These are phyloP conservation scores for Artemia franciscana DNA, from an alignment of 1,140 invertebrate genomes.

Conservation along the genomic window DNA sequence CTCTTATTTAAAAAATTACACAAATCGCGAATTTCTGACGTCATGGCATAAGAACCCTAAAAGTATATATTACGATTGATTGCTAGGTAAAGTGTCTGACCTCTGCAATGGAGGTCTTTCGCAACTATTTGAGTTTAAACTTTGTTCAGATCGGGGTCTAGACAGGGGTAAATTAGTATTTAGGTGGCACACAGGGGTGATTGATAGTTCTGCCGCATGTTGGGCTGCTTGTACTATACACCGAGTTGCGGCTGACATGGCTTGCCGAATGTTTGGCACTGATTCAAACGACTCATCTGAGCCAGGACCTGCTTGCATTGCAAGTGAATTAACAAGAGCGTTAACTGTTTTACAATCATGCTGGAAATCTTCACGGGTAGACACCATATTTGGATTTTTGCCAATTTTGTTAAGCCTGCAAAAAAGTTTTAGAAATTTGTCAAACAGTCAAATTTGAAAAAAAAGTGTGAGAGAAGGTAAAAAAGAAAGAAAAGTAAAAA, in stretches of 20 bases:
- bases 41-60: background rate
- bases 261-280: constrained; percentile 4
- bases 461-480: too few species aligned
- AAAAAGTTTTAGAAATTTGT: too few species aligned
- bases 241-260: background rate
- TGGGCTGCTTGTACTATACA: constrained; percentile 1
- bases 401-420: constrained; percentile 88
- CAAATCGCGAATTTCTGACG: background rate
- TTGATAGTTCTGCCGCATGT: background rate
- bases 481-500: too few species aligned
- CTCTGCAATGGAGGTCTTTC: constrained; percentile 3
- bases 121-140: constrained; percentile 1
- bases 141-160: constrained; percentile 8
- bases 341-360: constrained; percentile 69
- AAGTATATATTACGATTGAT: background rate
- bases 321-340: constrained; percentile 67
- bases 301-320: constrained; percentile 37
- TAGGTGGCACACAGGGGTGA: constrained; percentile 1
- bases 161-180: background rate
- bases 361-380: constrained; percentile 45
- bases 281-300: constrained; percentile 11
- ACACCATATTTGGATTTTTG: constrained; percentile 87
- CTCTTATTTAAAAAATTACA: background rate
- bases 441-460: too few species aligned
- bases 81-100: constrained; percentile 2